Evolutionary conservation across 2,888 invertebrate genomes (phyloP), one percentile per base, ranked within the genome.

Genomic region (Drosophila recens): DNA sequence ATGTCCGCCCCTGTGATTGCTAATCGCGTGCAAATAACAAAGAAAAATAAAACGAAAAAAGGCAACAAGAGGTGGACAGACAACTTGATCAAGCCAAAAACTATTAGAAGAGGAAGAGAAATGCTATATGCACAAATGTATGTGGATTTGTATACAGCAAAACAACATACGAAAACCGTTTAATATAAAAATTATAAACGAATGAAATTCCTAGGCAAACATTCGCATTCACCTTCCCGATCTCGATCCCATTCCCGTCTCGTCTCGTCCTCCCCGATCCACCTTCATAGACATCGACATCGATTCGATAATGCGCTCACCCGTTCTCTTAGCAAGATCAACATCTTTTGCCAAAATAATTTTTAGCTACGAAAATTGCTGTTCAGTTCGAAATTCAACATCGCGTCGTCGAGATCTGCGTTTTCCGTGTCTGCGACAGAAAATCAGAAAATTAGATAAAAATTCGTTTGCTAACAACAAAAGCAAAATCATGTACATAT

Each of bases 331-430:
- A 59, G 68, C 58, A 69, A 69, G 72, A 75, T 74, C 57, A 62
- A 67, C 38, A 70, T 77, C 67, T 67, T 67, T 58, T 75, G 82
- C 78, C 77, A 87, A 87, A 80, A 80, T 83, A 67, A 87, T 87
- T 87, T 87, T 82, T 79, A 85, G 86, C 80, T 62, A 76, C 76
- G 70, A 46, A 72, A 69, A 69, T 70, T 58, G 75, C 78, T 68
- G 70, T 73, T 89, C 83, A 89, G 89, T 89, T 79, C 80, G 85
- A 85, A 81, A 82, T 83, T 79, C 63, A 83, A 62, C 83, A 75
- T 85, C 82, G 89, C 74, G 83, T 72, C 72, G 87, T 79, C 72
- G 40, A 80, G 83, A 79, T 71, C 80, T 48, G 57, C 51, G 72
- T 67, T 40, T 51, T 59, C 33, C 75, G 80, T 64, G 78, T 67